Evolutionary conservation across 2,888 invertebrate species (phyloP).

Genomic region (Nephrotoma flavescens): DNA sequence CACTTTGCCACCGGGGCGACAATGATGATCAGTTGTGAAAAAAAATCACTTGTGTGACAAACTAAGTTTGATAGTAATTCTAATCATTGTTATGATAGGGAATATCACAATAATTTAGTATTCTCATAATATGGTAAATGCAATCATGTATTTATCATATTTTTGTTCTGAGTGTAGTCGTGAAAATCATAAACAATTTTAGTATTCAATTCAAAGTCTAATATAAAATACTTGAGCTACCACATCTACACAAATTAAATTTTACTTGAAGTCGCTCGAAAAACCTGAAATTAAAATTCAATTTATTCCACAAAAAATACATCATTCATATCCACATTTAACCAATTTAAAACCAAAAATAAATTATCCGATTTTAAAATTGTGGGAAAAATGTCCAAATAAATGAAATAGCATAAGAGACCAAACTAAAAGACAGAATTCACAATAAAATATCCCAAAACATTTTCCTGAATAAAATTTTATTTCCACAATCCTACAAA

Average conservation of each 20-base stretch:
- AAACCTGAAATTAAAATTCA: neutral
- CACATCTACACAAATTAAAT: neutral
- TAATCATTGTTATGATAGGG: too few relatives aligned
- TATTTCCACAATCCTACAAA: neutral
- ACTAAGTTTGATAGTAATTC: too few relatives aligned
- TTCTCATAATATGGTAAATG: too few relatives aligned
- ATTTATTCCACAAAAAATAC: neutral
- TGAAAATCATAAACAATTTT: too few relatives aligned
- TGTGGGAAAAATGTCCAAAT: neutral
- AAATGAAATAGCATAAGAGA: neutral
- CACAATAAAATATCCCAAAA: neutral
- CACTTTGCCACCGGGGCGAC: too few relatives aligned
- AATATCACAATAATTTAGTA: too few relatives aligned
- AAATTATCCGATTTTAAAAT: neutral
- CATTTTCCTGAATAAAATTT: neutral
- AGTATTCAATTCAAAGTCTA: too few relatives aligned
- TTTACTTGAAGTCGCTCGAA: neutral
- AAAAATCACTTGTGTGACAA: too few relatives aligned
- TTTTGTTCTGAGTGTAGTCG: too few relatives aligned
- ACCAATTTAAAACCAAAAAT: neutral
- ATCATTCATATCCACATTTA: neutral
- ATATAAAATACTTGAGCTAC: too few relatives aligned
- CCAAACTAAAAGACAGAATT: neutral
- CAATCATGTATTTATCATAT: too few relatives aligned
- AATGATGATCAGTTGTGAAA: too few relatives aligned